phyloP scores from a whole-genome alignment of 2,888 invertebrate species.

The Enoplolaimus lenunculus region DNA sequence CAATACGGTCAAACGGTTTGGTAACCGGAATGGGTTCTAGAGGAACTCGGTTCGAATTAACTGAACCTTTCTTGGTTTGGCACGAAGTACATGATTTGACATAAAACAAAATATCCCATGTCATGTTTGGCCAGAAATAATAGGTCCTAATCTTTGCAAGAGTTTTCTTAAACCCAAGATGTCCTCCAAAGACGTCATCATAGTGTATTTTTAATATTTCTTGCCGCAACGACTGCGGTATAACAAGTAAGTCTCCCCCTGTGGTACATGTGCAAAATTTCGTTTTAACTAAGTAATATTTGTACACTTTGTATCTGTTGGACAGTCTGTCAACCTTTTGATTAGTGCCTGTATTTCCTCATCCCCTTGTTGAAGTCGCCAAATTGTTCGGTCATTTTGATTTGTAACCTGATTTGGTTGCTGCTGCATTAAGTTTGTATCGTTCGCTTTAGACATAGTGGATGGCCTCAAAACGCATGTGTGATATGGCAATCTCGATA shows the following conservation, averaged over 20 bases:
- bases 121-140: conserved; percentile 26
- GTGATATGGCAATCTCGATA: conserved; percentile 1
- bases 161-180: conserved; percentile 26
- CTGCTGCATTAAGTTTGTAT: no score
- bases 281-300: no score
- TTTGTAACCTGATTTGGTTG: no score
- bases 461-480: not conserved
- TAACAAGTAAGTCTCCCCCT: not conserved
- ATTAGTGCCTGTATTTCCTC: not conserved
- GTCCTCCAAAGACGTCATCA: conserved; percentile 23
- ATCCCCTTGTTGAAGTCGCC: not conserved
- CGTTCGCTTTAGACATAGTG: no score
- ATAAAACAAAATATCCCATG: conserved; percentile 19
- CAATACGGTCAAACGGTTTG: conserved; percentile 27
- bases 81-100: conserved; percentile 24
- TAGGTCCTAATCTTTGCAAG: conserved; percentile 13
- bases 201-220: conserved; percentile 15
- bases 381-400: no score
- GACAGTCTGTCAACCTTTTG: not conserved
- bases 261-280: no score
- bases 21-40: conserved; percentile 18
- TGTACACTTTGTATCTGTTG: not conserved
- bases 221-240: not conserved
- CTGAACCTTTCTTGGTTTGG: conserved; percentile 22
- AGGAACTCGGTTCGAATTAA: conserved; percentile 16